Base-by-base conservation (phyloP, 2,113 vertebrate species). In the Gopherus flavomarginatus region DNA sequence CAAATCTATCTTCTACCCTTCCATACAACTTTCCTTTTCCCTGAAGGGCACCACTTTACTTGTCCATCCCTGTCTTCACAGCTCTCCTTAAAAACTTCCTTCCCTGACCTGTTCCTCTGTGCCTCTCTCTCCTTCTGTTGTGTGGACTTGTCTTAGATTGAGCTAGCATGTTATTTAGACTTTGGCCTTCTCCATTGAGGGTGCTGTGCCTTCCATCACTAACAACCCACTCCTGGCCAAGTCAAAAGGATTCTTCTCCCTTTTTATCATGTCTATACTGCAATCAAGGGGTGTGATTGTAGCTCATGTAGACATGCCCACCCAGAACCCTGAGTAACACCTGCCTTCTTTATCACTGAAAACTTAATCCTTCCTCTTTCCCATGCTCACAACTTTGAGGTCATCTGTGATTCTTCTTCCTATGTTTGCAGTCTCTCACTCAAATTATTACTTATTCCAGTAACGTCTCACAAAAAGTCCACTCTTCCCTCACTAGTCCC, bases 181-280 rank as follows among this genome's bases (percentile, higher is more conserved):
- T 44, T 78, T 27, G 42, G 75, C 42, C 42, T 27, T 47, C 42
- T 47, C 38, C 6, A 27, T 12, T 13, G 47, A 14, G 0, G 10
- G 38, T 54, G n/a, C 65, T 21, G 8, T 72, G 19, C 65, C 65
- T 72, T 72, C 10, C n/a, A 86, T 1, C 1, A 4, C 0, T 1
- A 53, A 80, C 29, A 75, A 80, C n/a, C 53, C 1, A 1, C 3
- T 0, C 0, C 1, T 0, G 1, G 1, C 42, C 87, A 86, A 19
- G 6, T 21, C 24, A 26, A 47, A 26, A 47, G 75, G 42, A 47
- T 78, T 75, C 24, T 38, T 78, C 26, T 78, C 5, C 27, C 77
- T n/a, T 72, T 72, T n/a, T 17, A 35, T 35, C 81, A 44, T 12
- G 17, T 31, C 50, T 38, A 69, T 8, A 38, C 65, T 38, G n/a